phyloP scores from a whole-genome alignment of 2,113 vertebrate genomes.

The Chloropsis hardwickii region DNA sequence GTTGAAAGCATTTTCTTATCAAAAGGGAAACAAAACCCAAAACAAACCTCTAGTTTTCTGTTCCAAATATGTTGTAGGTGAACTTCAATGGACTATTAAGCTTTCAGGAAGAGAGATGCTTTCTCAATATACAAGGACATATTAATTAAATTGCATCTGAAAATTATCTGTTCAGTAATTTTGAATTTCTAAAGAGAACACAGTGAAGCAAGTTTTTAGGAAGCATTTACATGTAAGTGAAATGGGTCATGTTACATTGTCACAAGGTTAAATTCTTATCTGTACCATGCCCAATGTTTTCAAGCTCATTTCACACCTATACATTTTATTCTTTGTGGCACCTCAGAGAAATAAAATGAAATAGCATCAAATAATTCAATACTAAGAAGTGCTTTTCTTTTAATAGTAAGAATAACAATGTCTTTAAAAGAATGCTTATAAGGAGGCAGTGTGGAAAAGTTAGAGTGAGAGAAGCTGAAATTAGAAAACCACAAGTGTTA shows the following conservation, averaged over 20 bases:
- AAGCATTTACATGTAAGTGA: not conserved
- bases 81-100: not conserved
- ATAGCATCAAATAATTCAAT: not conserved
- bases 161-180: not conserved
- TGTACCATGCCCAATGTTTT: not conserved
- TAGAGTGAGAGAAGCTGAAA: not conserved
- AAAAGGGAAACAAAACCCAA: accelerated
- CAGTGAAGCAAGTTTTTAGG: not conserved
- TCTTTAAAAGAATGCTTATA: not conserved
- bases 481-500: not conserved
- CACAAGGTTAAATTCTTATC: not conserved
- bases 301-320: not conserved
- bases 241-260: not conserved
- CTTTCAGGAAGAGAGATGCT: not conserved
- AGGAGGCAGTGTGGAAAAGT: not conserved
- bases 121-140: not conserved
- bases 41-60: not conserved
- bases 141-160: not conserved
- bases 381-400: not conserved
- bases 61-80: not conserved
- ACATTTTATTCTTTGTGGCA: not conserved
- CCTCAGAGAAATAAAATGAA: not conserved
- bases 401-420: conserved; percentile 6
- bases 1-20: not conserved
- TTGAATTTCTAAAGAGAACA: not conserved